Evolutionary conservation across 2,888 invertebrate species (phyloP).

Genomic region (Abrostola triplasia): DNA sequence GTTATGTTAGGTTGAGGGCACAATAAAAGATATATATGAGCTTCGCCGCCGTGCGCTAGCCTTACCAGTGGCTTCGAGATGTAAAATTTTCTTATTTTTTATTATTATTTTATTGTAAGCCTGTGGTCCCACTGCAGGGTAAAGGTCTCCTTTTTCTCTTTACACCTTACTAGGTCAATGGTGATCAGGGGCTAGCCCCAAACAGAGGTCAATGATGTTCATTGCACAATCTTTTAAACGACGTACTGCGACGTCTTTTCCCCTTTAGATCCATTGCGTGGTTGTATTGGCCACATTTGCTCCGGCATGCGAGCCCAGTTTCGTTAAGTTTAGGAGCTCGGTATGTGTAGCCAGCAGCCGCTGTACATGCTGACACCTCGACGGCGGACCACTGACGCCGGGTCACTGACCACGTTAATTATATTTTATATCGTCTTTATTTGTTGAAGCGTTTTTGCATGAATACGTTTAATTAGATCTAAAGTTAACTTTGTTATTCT

Average conservation of each 20-base stretch:
- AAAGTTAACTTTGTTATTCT: conserved; percentile 66
- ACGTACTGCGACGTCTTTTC: not conserved
- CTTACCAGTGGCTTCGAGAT: conserved; percentile 43
- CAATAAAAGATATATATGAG: conserved; percentile 39
- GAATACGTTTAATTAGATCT: conserved; percentile 57
- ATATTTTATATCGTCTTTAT: conserved; percentile 49
- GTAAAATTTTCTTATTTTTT: conserved; percentile 52
- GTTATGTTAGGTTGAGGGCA: conserved; percentile 54
- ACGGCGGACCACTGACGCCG: not conserved
- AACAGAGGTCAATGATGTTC: not conserved
- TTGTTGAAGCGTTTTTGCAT: conserved; percentile 69
- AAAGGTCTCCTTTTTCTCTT: not conserved
- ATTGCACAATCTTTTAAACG: not conserved
- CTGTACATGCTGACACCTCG: not conserved
- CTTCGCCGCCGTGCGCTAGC: conserved; percentile 48
- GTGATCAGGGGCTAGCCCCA: not conserved
- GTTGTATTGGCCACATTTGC: not conserved
- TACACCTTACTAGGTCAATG: not conserved
- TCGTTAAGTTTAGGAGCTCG: not conserved
- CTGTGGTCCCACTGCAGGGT: conserved; percentile 1
- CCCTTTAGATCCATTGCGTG: not conserved
- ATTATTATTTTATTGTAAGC: conserved; percentile 4
- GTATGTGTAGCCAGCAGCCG: not conserved
- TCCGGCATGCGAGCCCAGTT: not conserved
- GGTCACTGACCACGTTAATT: conserved; percentile 7